Base-by-base conservation (phyloP, 2,797 vertebrate genomes). In the Pangasius mekongensis region DNA sequence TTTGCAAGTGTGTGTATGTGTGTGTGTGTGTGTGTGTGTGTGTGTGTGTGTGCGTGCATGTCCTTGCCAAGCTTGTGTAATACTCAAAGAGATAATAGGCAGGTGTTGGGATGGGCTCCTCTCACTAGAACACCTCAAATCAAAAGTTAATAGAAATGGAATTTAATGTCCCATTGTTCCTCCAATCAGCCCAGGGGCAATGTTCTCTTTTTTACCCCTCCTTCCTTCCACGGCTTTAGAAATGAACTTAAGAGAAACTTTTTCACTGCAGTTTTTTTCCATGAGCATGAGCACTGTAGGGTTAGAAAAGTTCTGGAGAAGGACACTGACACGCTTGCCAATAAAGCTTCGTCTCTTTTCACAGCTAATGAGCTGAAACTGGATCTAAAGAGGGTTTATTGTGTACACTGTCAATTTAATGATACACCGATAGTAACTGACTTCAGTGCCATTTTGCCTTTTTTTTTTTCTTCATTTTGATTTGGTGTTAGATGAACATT, bases 11-110 rank as follows among this genome's bases (percentile, higher is more conserved):
- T 83, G 67, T 84, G 54, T 56, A 8, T 93, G 27, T 74, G 89
- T 92, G 90, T 90, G 93, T 67, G 47, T 49, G 89, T 92, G 88
- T 90, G 93, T 78, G 24, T 84, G 67, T 20, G 67, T 36, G n/a
- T 5, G 24, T 47, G 24, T 60, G 27, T 78, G 43, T 78, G 18
- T 69, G 47, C 43, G 84, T 89, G 2, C 89, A 86, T 90, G 89
- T 96, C 87, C 78, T 78, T 97, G 97, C 97, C 96, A 97, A 93
- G 94, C 94, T 95, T 91, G 83, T 96, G 96, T 96, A 97, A 98
- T 94, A 94, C 89, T 95, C 94, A 94, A 93, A 95, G 94, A 96
- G 93, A 93, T 93, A 93, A 84, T 86, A 94, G 95, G 95, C 96
- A 97, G 96, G 95, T 97, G 96, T 93, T 93, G 93, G 92, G 95